A percentile compares a stretch with the other conserved stretches of the same genome.
Conservation (phyloP, 92 coral and sea anemone species). For the Porites evermanni region DNA sequence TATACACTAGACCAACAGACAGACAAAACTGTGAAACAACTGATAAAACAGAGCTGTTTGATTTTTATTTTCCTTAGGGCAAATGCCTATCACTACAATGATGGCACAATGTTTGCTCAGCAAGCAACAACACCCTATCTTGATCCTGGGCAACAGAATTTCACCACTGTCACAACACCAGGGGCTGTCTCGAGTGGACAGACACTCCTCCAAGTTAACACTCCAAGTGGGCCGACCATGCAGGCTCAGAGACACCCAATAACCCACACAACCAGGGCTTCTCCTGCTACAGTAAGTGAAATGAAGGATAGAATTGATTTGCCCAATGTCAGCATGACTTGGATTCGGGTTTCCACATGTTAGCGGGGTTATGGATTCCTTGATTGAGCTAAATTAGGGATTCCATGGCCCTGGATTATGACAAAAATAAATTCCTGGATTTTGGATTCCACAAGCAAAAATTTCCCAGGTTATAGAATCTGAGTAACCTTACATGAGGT, state of each 20-base stretch:
- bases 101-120: slow-evolving; percentile 89
- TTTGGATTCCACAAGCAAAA: too few relatives aligned
- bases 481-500: too few relatives aligned
- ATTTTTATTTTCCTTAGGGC: slow-evolving; percentile 45
- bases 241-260: slow-evolving; percentile 93
- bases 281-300: slow-evolving; percentile 94
- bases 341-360: too few relatives aligned
- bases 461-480: too few relatives aligned
- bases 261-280: slow-evolving; percentile 99
- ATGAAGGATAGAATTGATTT: too few relatives aligned
- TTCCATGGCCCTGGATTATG: too few relatives aligned
- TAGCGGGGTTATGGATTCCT: too few relatives aligned
- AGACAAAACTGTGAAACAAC: too few relatives aligned
- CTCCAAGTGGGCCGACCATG: slow-evolving; percentile 76
- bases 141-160: slow-evolving; percentile 88
- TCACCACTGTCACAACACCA: slow-evolving; percentile 75
- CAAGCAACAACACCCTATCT: slow-evolving; percentile 88
- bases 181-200: slow-evolving; percentile 81
- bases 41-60: background rate
- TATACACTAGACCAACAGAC: too few relatives aligned
- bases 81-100: slow-evolving; percentile 90
- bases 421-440: too few relatives aligned
- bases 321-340: too few relatives aligned
- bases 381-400: too few relatives aligned
- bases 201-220: slow-evolving; percentile 48